Evolutionary conservation across 2,113 vertebrate species (phyloP).

Genomic region (Elephas maximus): DNA sequence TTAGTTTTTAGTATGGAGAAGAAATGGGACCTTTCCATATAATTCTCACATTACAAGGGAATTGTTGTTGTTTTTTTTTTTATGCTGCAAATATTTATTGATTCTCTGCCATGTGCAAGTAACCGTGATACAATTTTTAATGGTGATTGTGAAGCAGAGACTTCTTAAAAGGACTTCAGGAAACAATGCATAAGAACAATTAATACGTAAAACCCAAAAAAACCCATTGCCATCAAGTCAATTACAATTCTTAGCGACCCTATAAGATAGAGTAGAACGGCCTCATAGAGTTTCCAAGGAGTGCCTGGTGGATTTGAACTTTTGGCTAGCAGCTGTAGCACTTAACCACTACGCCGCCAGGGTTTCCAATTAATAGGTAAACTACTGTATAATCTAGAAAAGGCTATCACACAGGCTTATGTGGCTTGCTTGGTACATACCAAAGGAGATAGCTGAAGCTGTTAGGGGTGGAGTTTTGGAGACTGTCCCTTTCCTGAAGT

Average conservation of each 20-base stretch:
- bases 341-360: too few species aligned
- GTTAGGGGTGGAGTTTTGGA: neutral
- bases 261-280: too few species aligned
- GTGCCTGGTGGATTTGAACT: too few species aligned
- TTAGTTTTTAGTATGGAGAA: neutral
- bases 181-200: neutral
- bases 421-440: neutral
- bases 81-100: neutral
- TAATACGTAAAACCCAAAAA: neutral
- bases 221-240: too few species aligned
- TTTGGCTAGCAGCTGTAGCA: too few species aligned
- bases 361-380: neutral
- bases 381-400: neutral
- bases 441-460: neutral
- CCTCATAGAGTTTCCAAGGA: too few species aligned
- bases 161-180: neutral
- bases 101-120: neutral
- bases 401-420: neutral
- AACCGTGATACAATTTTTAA: neutral
- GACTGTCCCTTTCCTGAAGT: neutral
- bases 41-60: neutral
- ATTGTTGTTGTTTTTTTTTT: neutral
- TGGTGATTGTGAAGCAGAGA: neutral
- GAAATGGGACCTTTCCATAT: neutral
- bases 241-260: too few species aligned